phyloP scores from a whole-genome alignment of 2,113 vertebrate genomes.

The Callopanchax toddi region DNA sequence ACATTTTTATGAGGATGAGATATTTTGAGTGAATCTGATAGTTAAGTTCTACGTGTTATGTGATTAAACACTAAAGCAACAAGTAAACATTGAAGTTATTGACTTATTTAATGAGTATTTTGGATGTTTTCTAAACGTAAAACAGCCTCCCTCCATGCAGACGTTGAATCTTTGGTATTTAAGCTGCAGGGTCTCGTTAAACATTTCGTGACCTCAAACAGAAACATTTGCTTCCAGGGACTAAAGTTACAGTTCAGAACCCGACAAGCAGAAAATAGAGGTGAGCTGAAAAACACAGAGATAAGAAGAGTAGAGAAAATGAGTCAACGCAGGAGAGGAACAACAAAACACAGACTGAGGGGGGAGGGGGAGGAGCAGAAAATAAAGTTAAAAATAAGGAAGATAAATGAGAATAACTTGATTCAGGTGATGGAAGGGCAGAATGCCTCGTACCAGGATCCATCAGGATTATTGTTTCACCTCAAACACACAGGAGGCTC shows the following conservation, averaged over 20 bases:
- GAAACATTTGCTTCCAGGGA: background rate
- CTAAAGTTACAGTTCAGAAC: background rate
- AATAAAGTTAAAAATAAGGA: conserved; percentile 23
- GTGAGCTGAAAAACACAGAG: background rate
- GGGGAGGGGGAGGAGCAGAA: background rate
- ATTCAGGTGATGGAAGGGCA: conserved; percentile 26
- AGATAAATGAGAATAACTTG: conserved; percentile 46
- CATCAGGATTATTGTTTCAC: conserved; percentile 39
- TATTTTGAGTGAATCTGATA: too few species aligned
- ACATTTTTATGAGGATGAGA: too few species aligned
- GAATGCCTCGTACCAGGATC: conserved; percentile 53
- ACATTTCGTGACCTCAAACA: background rate
- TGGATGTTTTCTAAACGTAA: background rate
- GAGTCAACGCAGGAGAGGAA: conserved; percentile 4
- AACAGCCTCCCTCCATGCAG: background rate
- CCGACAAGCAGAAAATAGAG: background rate
- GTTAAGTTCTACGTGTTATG: too few species aligned
- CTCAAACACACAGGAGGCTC: conserved; percentile 10
- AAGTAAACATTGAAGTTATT: too few species aligned
- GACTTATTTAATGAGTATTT: background rate
- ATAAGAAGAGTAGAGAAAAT: conserved; percentile 8
- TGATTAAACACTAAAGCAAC: too few species aligned
- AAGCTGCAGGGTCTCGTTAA: background rate
- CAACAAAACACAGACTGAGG: background rate
- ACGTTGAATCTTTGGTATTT: too few species aligned